Percentiles rank a stretch among this genome's conserved stretches.
phyloP scores from a whole-genome alignment of 2,888 invertebrate species.

The Timema cristinae region DNA sequence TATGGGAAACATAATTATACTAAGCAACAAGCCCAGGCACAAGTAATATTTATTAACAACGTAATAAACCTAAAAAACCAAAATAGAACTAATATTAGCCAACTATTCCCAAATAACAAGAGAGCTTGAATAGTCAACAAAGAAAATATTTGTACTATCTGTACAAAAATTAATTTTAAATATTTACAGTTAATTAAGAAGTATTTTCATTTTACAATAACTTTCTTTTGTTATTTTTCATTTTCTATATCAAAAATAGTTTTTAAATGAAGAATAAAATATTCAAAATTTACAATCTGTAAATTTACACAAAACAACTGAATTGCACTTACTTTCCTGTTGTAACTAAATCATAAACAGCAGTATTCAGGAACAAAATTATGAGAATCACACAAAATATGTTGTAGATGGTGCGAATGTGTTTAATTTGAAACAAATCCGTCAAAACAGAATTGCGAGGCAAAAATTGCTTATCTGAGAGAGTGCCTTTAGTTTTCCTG shows the following conservation, averaged over 20 bases:
- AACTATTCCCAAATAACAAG: too few relatives aligned
- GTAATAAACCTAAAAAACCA: too few relatives aligned
- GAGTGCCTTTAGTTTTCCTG: constrained; percentile 14
- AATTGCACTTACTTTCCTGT: constrained; percentile 65
- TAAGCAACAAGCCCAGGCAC: too few relatives aligned
- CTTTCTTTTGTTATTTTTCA: neutral
- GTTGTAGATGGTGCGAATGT: constrained; percentile 80
- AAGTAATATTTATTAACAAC: too few relatives aligned
- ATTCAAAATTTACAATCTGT: too few relatives aligned
- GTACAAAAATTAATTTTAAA: too few relatives aligned
- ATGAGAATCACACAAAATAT: constrained; percentile 76
- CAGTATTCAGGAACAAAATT: constrained; percentile 66
- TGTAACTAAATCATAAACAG: constrained; percentile 67
- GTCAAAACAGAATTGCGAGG: constrained; percentile 75
- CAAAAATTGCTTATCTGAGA: constrained; percentile 64
- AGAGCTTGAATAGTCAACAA: too few relatives aligned
- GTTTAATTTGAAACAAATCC: constrained; percentile 69
- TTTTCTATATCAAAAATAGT: too few relatives aligned
- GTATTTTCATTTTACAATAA: neutral
- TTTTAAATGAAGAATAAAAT: too few relatives aligned
- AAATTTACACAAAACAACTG: neutral
- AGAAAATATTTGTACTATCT: too few relatives aligned
- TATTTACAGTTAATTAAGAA: neutral
- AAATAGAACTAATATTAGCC: too few relatives aligned
- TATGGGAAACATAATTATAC: too few relatives aligned